Conservation (phyloP, 2,113 vertebrate genomes). For the Pungitius pungitius region DNA sequence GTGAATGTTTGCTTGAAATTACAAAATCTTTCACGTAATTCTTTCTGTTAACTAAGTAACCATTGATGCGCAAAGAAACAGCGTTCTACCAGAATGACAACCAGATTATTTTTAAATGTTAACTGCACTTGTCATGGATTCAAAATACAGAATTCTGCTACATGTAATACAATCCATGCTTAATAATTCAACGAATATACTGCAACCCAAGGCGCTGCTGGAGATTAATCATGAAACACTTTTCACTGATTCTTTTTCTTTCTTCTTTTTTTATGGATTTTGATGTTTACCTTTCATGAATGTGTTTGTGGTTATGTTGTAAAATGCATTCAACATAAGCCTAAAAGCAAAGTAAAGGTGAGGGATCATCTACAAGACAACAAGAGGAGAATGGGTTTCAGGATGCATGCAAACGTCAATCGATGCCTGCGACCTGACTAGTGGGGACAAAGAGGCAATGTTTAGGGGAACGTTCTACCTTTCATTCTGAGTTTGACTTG, state of each 20-base stretch:
- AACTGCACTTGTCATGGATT: no score
- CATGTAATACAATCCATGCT: conserved; percentile 10
- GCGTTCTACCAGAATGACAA: no score
- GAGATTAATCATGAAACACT: conserved; percentile 27
- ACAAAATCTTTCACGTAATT: no score
- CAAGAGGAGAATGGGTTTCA: no score
- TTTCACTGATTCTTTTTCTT: conserved; percentile 12
- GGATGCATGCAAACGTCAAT: no score
- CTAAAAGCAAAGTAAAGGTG: not conserved
- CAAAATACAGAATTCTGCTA: no score
- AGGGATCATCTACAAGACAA: not conserved
- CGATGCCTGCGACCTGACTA: no score
- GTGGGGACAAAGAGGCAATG: not conserved
- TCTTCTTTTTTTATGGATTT: not conserved
- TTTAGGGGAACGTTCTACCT: not conserved
- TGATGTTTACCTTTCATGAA: conserved; percentile 7
- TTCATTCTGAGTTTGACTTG: no score
- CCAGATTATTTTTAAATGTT: no score
- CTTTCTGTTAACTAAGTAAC: no score
- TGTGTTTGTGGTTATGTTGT: not conserved
- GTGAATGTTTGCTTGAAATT: no score
- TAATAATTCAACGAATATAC: conserved; percentile 54
- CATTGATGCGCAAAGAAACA: no score
- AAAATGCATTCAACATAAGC: not conserved
- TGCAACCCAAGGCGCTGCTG: conserved; percentile 5